Evolutionary conservation across 2,113 vertebrate species (phyloP).

Genomic region (Vireo altiloquus): DNA sequence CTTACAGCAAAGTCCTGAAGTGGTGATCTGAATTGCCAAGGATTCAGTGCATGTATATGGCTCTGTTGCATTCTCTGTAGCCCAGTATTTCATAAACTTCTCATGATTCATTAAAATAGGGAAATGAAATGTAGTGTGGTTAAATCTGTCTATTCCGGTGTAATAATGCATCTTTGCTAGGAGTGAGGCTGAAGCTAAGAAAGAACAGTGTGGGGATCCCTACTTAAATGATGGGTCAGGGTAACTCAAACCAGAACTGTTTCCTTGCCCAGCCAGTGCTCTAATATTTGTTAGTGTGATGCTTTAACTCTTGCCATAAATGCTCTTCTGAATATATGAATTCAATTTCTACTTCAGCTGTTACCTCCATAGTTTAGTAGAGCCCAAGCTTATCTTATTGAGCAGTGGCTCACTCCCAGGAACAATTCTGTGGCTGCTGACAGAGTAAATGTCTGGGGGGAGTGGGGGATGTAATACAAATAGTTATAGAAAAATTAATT

Average conservation of each 20-base stretch:
- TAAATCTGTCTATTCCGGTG: neutral
- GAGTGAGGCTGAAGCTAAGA: neutral
- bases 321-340: neutral
- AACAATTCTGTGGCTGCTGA: neutral
- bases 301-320: neutral
- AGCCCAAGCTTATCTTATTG: neutral
- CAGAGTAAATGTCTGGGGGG: neutral
- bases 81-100: neutral
- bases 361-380: neutral
- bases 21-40: neutral
- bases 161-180: neutral
- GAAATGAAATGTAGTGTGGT: neutral
- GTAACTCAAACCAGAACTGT: neutral
- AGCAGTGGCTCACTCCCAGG: neutral
- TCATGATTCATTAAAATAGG: neutral
- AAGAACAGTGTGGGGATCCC: neutral
- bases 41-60: neutral
- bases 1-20: neutral
- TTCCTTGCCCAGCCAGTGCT: neutral
- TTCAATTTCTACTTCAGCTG: neutral
- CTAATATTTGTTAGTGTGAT: neutral
- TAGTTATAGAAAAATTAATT: neutral
- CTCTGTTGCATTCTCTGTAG: neutral
- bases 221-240: neutral
- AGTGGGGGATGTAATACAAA: neutral